Evolutionary conservation across 2,113 vertebrate genomes (phyloP), one percentile per base, ranked within the genome.

Genomic region (Pholis gunnellus): DNA sequence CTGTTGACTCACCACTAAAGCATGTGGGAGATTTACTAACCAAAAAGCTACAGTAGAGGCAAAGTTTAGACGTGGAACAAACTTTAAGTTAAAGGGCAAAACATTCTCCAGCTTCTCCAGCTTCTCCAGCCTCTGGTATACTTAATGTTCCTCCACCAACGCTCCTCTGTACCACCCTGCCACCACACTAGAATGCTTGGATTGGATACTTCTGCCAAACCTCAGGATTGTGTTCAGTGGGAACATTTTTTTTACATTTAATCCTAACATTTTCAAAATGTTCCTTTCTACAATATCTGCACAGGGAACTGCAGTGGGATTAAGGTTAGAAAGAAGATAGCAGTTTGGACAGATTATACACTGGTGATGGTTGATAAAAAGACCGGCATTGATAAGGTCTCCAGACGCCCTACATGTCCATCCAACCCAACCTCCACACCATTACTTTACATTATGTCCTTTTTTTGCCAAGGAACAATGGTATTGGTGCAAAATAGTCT

Each of bases 1-100:
- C 65, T 29, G 66, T 64, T 63, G 38, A 66, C 69, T 72, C 73
- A 20, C 27, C 34, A n/a, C 15, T 22, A 9, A 40, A n/a, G 66
- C 66, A 57, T 11, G 3, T 20, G 42, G 75, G 42, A n/a, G 75
- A 25, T 70, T 50, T 66, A 31, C 42, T 5, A 54, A 27, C n/a
- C 31, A 34, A 44, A 22, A 50, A 27, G 14, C 15, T 42, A 20
- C 4, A 13, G 54, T 25, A 14, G 46, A 54, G 50, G 34, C 46
- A 2, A 54, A 20, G 42, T 15, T 42, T 10, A 17, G 40, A 36
- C 3, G 8, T 17, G 8, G 44, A 57, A 29, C 17, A 44, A 60
- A 31, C 11, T 57, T 27, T 17, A 10, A n/a, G 22, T n/a, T 38
- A 9, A 17, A 25, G 15, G 10, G 9, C 22, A 18, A 42, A 72